Evolutionary conservation across 2,113 vertebrate genomes (phyloP).

Genomic region (Sarotherodon lohbergeri): DNA sequence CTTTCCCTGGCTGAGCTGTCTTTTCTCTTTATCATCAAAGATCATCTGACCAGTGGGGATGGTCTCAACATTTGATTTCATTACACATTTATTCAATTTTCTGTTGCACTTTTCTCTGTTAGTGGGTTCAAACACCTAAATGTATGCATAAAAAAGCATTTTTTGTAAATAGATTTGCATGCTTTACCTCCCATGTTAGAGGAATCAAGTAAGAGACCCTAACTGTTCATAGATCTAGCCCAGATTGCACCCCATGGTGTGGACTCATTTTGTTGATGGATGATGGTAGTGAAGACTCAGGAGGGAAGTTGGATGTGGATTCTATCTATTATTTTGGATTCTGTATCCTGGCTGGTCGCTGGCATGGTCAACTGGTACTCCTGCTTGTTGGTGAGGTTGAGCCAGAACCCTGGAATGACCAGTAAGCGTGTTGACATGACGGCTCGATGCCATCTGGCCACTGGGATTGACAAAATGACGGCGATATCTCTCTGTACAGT

Average conservation of each 20-base stretch:
- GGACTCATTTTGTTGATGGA: constrained; percentile 64
- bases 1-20: constrained; percentile 17
- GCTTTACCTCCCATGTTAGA: not conserved
- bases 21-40: constrained; percentile 26
- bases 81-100: constrained; percentile 30
- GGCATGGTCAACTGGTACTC: constrained; percentile 58
- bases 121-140: not conserved
- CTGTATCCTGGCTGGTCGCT: constrained; percentile 60
- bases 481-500: constrained; percentile 43
- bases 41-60: constrained; percentile 28
- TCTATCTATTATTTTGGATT: constrained; percentile 51
- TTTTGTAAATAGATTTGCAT: not conserved
- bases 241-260: constrained; percentile 16
- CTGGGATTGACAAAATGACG: constrained; percentile 43
- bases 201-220: not conserved
- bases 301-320: constrained; percentile 57
- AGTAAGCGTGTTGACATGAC: constrained; percentile 55
- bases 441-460: constrained; percentile 73
- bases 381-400: constrained; percentile 28
- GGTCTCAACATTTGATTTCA: constrained; percentile 20
- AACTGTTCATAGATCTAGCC: constrained; percentile 33
- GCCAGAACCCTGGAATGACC: constrained; percentile 59
- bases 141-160: not conserved
- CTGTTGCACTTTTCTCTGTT: not conserved
- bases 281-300: constrained; percentile 33